Conservation (phyloP, 1,140 invertebrate species). For the Cherax destructor region DNA sequence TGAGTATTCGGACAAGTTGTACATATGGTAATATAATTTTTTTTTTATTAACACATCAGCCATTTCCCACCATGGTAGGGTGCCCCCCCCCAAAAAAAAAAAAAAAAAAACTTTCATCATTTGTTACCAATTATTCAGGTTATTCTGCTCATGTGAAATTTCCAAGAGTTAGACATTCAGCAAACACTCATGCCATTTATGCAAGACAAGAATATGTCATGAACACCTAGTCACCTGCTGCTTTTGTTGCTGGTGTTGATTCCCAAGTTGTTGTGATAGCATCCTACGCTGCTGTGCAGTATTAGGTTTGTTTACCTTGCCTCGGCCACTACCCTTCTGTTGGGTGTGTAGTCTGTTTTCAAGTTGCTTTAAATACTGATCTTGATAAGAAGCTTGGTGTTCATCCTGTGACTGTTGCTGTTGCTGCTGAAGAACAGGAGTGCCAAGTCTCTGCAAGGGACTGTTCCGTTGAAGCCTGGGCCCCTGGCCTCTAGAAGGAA, state of each 20-base stretch:
- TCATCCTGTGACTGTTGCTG: constrained; percentile 10
- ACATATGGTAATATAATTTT: too few species aligned
- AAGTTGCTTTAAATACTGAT: constrained; percentile 53
- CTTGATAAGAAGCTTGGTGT: constrained; percentile 52
- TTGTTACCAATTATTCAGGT: too few species aligned
- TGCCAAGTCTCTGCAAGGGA: background rate
- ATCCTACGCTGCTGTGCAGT: constrained; percentile 38
- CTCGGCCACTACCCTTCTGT: constrained; percentile 30
- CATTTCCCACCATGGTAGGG: too few species aligned
- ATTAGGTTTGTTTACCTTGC: constrained; percentile 47
- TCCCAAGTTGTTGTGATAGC: constrained; percentile 45
- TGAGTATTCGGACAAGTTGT: too few species aligned
- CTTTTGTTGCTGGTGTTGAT: constrained; percentile 34
- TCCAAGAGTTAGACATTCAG: background rate
- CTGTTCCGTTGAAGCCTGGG: constrained; percentile 34
- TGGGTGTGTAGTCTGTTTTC: constrained; percentile 30
- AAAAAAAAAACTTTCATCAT: too few species aligned
- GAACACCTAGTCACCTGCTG: constrained; percentile 41
- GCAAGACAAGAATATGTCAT: background rate
- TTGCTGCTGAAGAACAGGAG: constrained; percentile 8
- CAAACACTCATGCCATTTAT: background rate
- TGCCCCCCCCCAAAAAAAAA: too few species aligned
- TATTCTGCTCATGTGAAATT: too few species aligned
- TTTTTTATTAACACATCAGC: too few species aligned
- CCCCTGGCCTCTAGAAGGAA: background rate